A percentile compares a stretch with the other conserved stretches of the same genome.
phyloP scores from a whole-genome alignment of 2,888 invertebrate genomes.

The Luperina nickerlii region DNA sequence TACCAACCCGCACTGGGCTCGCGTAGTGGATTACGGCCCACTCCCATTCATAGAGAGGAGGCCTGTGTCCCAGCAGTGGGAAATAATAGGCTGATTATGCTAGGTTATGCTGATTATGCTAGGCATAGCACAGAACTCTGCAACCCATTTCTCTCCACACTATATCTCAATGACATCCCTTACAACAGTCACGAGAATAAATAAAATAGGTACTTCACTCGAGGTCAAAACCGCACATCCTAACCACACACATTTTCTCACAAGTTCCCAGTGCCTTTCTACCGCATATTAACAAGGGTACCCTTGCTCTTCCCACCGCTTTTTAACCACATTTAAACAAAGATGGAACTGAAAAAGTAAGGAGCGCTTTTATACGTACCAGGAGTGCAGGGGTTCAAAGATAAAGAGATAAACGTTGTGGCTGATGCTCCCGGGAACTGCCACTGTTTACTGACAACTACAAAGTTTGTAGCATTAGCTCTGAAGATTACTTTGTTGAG shows the following conservation, averaged over 20 bases:
- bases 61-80: too few species aligned
- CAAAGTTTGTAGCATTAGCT: slow-evolving; percentile 45
- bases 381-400: slow-evolving; percentile 36
- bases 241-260: slow-evolving; percentile 22
- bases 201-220: slow-evolving; percentile 6
- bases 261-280: slow-evolving; percentile 21
- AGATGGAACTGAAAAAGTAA: slow-evolving; percentile 26
- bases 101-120: too few species aligned
- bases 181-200: slow-evolving; percentile 23
- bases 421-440: slow-evolving; percentile 7
- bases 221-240: slow-evolving; percentile 17
- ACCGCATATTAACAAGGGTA: slow-evolving; percentile 44
- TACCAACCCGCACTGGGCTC: too few species aligned
- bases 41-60: too few species aligned
- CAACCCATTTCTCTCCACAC: neutral
- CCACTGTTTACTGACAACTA: slow-evolving; percentile 46
- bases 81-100: too few species aligned
- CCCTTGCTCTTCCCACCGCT: neutral
- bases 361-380: slow-evolving; percentile 28
- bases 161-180: neutral
- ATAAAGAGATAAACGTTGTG: slow-evolving; percentile 55
- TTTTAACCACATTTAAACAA: slow-evolving; percentile 45
- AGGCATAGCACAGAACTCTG: neutral
- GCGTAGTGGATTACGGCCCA: too few species aligned
- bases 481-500: slow-evolving; percentile 50